Percentiles rank a stretch among this genome's conserved stretches.
Evolutionary conservation across 2,113 vertebrate genomes (phyloP).

Genomic region (Oncorhynchus tshawytscha): DNA sequence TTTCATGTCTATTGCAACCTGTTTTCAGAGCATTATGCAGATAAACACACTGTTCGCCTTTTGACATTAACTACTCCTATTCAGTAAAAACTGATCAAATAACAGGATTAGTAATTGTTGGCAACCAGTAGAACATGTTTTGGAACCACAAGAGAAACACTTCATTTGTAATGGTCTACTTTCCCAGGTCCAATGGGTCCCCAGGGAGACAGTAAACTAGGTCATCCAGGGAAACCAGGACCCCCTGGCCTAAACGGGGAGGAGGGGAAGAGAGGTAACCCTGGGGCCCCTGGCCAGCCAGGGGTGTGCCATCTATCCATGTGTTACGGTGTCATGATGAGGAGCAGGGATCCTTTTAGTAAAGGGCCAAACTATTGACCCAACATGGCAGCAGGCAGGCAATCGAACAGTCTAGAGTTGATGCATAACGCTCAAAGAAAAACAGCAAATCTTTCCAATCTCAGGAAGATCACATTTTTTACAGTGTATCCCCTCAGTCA

Average conservation of each 20-base stretch:
- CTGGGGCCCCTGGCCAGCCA: conserved; percentile 83
- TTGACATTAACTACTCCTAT: neutral
- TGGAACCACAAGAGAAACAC: neutral
- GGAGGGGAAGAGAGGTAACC: conserved; percentile 82
- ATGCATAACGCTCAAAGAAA: conserved; percentile 64
- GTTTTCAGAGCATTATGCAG: no score
- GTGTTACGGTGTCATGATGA: conserved; percentile 86
- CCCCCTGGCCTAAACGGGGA: conserved; percentile 82
- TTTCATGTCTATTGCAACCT: no score
- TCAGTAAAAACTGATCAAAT: neutral
- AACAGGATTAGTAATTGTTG: neutral
- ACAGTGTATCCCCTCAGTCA: conserved; percentile 67
- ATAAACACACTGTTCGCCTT: neutral
- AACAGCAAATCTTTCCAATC: conserved; percentile 76
- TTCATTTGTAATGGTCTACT: conserved; percentile 11
- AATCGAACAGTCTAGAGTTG: conserved; percentile 60
- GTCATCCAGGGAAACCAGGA: conserved; percentile 82
- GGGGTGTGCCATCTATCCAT: conserved; percentile 90
- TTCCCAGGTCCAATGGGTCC: conserved; percentile 84
- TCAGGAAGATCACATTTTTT: conserved; percentile 89
- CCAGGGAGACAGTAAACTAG: conserved; percentile 83
- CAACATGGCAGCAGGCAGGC: conserved; percentile 36
- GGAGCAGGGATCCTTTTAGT: conserved; percentile 84
- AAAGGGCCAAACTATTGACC: conserved; percentile 95
- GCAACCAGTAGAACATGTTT: neutral